Percentiles rank a stretch among this genome's conserved stretches.
Conservation (phyloP, 2,888 invertebrate species). For the Ormyrus rosae region DNA sequence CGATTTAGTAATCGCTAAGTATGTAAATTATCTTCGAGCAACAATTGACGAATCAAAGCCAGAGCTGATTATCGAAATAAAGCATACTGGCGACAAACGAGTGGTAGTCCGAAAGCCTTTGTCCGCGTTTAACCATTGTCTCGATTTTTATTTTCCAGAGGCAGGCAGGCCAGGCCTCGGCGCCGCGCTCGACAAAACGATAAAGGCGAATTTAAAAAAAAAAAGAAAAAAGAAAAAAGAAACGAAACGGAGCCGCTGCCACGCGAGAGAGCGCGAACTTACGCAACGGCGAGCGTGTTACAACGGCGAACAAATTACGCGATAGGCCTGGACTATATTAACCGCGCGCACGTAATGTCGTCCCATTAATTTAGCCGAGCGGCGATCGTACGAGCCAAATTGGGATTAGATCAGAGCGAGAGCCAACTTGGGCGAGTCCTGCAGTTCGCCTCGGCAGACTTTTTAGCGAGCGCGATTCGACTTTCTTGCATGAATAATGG, state of each 20-base stretch:
- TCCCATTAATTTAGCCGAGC: conserved; percentile 52
- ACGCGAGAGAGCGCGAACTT: conserved; percentile 1
- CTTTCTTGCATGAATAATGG: conserved; percentile 40
- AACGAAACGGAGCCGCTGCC: too few species aligned
- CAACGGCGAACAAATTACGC: conserved; percentile 51
- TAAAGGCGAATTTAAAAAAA: too few species aligned
- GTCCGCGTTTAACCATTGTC: background rate
- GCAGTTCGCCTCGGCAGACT: conserved; percentile 26
- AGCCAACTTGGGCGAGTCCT: conserved; percentile 42
- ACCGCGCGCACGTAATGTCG: conserved; percentile 48
- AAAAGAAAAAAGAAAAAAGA: too few species aligned
- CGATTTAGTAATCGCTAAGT: too few species aligned
- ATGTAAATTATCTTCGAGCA: too few species aligned
- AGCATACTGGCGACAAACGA: background rate
- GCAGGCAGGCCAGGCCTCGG: too few species aligned
- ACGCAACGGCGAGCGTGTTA: conserved; percentile 23
- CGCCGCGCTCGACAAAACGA: background rate
- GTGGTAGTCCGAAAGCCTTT: background rate
- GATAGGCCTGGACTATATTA: conserved; percentile 52
- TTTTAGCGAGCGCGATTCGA: background rate
- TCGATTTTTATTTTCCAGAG: background rate
- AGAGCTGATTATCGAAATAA: too few species aligned
- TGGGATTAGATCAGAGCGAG: conserved; percentile 49
- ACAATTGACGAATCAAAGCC: too few species aligned
- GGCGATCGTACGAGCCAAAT: conserved; percentile 47